phyloP scores from a whole-genome alignment of 2,113 vertebrate genomes.

The Choloepus hoffmanni region DNA sequence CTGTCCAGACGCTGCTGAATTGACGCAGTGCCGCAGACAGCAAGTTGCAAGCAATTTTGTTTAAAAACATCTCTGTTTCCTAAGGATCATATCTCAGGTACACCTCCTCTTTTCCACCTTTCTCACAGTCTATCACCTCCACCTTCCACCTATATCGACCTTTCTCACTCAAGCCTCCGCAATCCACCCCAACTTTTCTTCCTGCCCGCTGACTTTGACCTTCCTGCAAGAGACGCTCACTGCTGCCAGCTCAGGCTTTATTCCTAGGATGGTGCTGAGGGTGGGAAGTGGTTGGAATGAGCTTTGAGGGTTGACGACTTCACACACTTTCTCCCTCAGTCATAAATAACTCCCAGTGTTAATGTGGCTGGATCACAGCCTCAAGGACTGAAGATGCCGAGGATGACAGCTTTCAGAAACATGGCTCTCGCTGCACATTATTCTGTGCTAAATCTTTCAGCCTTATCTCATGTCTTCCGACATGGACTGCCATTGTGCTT shows the following conservation, averaged over 20 bases:
- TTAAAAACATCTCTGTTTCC: not conserved
- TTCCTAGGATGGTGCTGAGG: not conserved
- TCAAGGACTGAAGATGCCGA: not conserved
- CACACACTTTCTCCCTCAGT: conserved; percentile 8
- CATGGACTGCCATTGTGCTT: not conserved
- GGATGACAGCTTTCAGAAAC: not conserved
- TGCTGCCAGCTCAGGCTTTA: not conserved
- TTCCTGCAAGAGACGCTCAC: not conserved
- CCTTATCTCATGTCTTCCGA: not conserved
- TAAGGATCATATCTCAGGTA: not conserved
- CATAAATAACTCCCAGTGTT: not conserved
- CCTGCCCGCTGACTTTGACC: conserved; percentile 8
- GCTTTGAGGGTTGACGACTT: not conserved
- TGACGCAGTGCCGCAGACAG: fast-evolving
- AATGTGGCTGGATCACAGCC: not conserved
- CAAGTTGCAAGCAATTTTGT: not conserved
- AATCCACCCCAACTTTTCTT: not conserved
- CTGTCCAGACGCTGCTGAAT: conserved; percentile 71
- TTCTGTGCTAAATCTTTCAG: not conserved
- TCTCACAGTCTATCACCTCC: conserved; percentile 28
- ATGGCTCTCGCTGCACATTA: not conserved
- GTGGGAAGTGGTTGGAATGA: conserved; percentile 29
- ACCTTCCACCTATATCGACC: not conserved
- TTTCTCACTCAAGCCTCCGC: not conserved
- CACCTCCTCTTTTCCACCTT: not conserved